These are phyloP conservation scores for Phenganax stokvisi DNA, from an alignment of 92 coral and sea anemone species.

Conservation along the genomic window DNA sequence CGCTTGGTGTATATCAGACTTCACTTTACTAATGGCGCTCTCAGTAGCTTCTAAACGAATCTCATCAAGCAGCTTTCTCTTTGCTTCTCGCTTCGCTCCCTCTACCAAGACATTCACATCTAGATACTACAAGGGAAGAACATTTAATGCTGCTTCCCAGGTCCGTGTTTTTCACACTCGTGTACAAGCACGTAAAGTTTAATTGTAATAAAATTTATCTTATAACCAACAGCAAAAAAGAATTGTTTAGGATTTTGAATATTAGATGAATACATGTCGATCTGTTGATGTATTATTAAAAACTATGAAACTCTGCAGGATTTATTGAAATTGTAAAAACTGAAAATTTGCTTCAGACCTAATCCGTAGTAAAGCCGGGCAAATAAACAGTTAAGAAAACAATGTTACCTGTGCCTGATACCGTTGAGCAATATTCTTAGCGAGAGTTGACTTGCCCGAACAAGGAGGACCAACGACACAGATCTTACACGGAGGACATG, in stretches of 20 bases:
- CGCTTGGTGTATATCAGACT: conserved; percentile 56
- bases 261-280: not conserved
- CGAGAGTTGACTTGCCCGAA: conserved; percentile 80
- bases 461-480: conserved; percentile 92
- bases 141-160: not conserved
- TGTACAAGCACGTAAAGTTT: too few species aligned
- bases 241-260: too few species aligned
- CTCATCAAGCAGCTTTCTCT: conserved; percentile 82
- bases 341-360: too few species aligned
- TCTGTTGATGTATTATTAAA: not conserved
- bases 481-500: conserved; percentile 87
- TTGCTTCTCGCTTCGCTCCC: conserved; percentile 75
- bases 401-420: conserved; percentile 77
- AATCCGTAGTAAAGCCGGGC: too few species aligned
- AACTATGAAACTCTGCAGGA: not conserved
- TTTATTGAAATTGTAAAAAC: too few species aligned
- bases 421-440: conserved; percentile 64
- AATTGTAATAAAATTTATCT: too few species aligned
- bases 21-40: conserved; percentile 82
- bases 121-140: conserved; percentile 52
- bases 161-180: too few species aligned
- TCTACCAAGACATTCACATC: conserved; percentile 69
- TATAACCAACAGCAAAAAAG: too few species aligned
- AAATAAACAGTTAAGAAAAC: too few species aligned
- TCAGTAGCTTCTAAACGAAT: conserved; percentile 69